A percentile compares a stretch with the other conserved stretches of the same genome.
phyloP scores from a whole-genome alignment of 2,113 vertebrate genomes.

The Mugil cephalus region DNA sequence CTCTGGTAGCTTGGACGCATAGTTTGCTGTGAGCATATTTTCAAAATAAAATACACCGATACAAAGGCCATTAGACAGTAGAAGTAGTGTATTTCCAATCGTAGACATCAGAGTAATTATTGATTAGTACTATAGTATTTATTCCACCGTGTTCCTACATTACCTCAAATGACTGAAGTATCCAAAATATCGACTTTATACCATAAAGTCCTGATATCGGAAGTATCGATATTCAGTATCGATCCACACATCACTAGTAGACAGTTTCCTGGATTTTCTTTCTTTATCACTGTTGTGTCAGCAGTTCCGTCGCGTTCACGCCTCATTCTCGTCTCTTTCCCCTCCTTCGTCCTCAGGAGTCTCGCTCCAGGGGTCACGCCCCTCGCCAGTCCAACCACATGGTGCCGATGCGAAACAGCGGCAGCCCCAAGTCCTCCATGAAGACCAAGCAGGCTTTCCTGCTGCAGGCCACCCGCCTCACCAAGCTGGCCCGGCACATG shows the following conservation, averaged over 20 bases:
- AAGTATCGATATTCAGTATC: too few relatives aligned
- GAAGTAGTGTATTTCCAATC: too few relatives aligned
- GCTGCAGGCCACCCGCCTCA: constrained; percentile 95
- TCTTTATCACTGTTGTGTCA: background rate
- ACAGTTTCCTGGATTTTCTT: background rate
- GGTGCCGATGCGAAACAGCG: constrained; percentile 92
- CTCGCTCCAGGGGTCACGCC: constrained; percentile 88
- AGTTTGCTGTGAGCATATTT: background rate
- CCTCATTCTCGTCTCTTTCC: background rate
- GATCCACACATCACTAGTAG: too few relatives aligned
- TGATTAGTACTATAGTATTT: too few relatives aligned
- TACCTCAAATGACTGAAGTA: too few relatives aligned
- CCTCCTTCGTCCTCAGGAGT: constrained; percentile 80
- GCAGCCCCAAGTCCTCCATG: constrained; percentile 96
- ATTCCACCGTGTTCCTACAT: too few relatives aligned
- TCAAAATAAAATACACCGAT: background rate
- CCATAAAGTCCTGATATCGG: too few relatives aligned
- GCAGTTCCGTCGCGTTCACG: background rate
- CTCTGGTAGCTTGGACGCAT: background rate
- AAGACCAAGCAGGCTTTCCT: constrained; percentile 98
- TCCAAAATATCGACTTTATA: too few relatives aligned
- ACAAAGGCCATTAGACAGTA: background rate
- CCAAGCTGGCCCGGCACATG: constrained; percentile 98
- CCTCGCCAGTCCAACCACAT: constrained; percentile 93
- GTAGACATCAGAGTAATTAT: too few relatives aligned